phyloP scores from a whole-genome alignment of 1,140 invertebrate genomes.

The Drosophila suzukii region DNA sequence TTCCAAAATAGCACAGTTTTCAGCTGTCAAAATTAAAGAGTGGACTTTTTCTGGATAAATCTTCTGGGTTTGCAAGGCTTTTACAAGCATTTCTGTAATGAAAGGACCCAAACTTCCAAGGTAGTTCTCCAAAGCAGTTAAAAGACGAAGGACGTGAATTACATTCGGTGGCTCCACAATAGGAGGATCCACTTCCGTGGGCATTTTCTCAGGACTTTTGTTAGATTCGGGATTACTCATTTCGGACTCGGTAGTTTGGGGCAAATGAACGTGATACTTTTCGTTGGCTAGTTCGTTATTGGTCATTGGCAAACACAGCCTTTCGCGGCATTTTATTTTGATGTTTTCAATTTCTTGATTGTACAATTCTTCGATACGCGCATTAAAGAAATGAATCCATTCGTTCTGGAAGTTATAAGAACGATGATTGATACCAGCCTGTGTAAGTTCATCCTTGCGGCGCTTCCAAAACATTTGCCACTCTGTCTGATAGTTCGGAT shows the following conservation, averaged over 20 bases:
- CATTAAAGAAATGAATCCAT: conserved; percentile 93
- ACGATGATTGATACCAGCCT: conserved; percentile 88
- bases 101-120: conserved; percentile 91
- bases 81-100: conserved; percentile 89
- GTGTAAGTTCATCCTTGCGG: conserved; percentile 70
- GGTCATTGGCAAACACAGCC: conserved; percentile 65
- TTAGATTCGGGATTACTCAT: not conserved
- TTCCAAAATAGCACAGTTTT: conserved; percentile 70
- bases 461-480: conserved; percentile 92
- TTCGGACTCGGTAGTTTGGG: not conserved
- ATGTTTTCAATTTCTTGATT: conserved; percentile 85
- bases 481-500: conserved; percentile 92
- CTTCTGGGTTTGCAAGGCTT: conserved; percentile 89
- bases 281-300: conserved; percentile 52
- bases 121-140: conserved; percentile 91
- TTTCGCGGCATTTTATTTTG: conserved; percentile 80
- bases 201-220: not conserved
- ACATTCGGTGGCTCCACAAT: conserved; percentile 45
- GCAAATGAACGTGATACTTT: conserved; percentile 66
- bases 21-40: conserved; percentile 39
- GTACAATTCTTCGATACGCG: conserved; percentile 90
- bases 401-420: conserved; percentile 93
- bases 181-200: conserved; percentile 1
- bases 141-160: conserved; percentile 88
- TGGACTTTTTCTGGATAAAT: conserved; percentile 50